Evolutionary conservation across 2,113 vertebrate genomes (phyloP).

Genomic region (Peromyscus maniculatus): DNA sequence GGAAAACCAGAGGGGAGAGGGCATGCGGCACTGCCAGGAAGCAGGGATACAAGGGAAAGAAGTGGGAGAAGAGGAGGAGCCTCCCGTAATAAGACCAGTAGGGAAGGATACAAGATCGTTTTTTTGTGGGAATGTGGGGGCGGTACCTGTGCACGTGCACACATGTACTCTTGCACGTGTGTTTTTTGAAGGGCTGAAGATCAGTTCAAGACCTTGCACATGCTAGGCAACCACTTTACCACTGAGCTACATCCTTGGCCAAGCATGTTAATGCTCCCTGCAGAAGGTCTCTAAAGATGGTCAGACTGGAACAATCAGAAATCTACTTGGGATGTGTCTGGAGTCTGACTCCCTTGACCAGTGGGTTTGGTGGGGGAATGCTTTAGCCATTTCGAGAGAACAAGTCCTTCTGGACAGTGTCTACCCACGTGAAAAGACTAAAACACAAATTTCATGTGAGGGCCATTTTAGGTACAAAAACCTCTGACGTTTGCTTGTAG

Average conservation of each 20-base stretch:
- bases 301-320: not conserved
- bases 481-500: not conserved
- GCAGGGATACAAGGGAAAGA: not conserved
- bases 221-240: not conserved
- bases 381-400: not conserved
- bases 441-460: not conserved
- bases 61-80: not conserved
- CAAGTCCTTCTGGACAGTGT: not conserved
- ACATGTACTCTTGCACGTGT: too few relatives aligned
- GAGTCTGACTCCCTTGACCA: not conserved
- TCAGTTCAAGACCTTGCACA: not conserved
- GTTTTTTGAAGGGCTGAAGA: not conserved
- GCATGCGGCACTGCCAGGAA: not conserved
- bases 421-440: not conserved
- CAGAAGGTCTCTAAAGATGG: not conserved
- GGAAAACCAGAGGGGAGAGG: not conserved
- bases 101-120: not conserved
- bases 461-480: not conserved
- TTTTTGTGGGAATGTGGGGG: not conserved
- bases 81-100: not conserved
- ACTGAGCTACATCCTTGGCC: not conserved
- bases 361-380: not conserved
- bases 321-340: not conserved
- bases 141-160: not conserved
- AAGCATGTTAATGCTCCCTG: not conserved